phyloP scores from a whole-genome alignment of 2,888 invertebrate genomes.

The Drosophila nr. fundita region DNA sequence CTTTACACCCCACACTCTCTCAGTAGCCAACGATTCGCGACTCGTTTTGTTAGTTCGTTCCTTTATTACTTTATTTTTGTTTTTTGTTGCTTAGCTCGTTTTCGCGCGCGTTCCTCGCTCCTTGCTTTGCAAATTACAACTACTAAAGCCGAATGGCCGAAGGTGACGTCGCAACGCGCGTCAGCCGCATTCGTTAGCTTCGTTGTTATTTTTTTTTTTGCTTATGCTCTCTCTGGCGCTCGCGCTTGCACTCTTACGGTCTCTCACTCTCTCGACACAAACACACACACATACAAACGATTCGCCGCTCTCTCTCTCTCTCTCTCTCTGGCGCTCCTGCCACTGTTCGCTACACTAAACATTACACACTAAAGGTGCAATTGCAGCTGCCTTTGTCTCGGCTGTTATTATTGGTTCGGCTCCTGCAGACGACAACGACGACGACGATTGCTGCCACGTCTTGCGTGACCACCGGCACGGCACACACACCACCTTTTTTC shows the following conservation, averaged over 20 bases:
- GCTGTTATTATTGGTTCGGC: slow-evolving; percentile 55
- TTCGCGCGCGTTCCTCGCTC: slow-evolving; percentile 77
- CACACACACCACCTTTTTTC: slow-evolving; percentile 55
- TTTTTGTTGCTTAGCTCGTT: slow-evolving; percentile 57
- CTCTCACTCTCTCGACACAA: slow-evolving; percentile 2
- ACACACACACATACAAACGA: neutral
- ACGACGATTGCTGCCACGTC: slow-evolving; percentile 50
- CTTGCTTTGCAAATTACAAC: slow-evolving; percentile 80
- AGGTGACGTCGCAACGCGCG: slow-evolving; percentile 66
- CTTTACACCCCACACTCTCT: slow-evolving; percentile 22
- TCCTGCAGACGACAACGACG: slow-evolving; percentile 35
- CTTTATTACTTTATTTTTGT: slow-evolving; percentile 39
- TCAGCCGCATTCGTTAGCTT: slow-evolving; percentile 48
- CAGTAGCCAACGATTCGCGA: slow-evolving; percentile 27
- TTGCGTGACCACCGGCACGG: slow-evolving; percentile 77
- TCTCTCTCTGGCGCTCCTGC: slow-evolving; percentile 28
- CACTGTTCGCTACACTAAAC: slow-evolving; percentile 15
- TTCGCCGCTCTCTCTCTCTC: slow-evolving; percentile 9
- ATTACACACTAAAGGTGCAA: slow-evolving; percentile 69
- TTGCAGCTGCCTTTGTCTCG: slow-evolving; percentile 78
- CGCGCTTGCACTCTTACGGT: slow-evolving; percentile 14
- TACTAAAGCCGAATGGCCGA: slow-evolving; percentile 65
- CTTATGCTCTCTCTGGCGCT: slow-evolving; percentile 25
- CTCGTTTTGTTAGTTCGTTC: slow-evolving; percentile 38
- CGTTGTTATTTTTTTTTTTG: slow-evolving; percentile 15